Evolutionary conservation across 2,113 vertebrate genomes (phyloP).

Genomic region (Anser brachyrhynchus): DNA sequence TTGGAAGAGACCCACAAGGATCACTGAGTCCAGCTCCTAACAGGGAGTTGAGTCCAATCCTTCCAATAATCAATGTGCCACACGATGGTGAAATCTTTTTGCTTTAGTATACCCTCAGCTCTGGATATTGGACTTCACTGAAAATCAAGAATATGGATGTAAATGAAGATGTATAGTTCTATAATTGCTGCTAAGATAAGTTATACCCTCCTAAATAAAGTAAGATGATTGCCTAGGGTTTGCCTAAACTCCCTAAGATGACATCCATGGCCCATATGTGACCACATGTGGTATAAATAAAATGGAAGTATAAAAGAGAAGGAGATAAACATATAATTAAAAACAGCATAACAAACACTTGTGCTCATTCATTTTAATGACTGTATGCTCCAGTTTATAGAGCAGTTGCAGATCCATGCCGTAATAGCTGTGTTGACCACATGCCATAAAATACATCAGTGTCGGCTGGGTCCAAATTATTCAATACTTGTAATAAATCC

Average conservation of each 20-base stretch:
- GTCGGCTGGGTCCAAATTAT: constrained; percentile 68
- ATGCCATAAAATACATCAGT: constrained; percentile 76
- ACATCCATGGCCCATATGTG: constrained; percentile 70
- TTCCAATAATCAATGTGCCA: not conserved
- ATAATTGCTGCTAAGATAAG: constrained; percentile 61
- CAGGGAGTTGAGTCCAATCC: not conserved
- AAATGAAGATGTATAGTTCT: constrained; percentile 34
- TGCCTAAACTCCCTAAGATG: constrained; percentile 64
- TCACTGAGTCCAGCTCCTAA: not conserved
- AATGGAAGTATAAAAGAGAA: constrained; percentile 73
- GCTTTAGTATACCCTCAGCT: constrained; percentile 1
- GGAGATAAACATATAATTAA: constrained; percentile 82
- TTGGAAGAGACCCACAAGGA: not conserved
- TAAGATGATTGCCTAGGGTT: constrained; percentile 63
- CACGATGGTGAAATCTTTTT: not conserved
- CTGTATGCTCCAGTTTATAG: constrained; percentile 70
- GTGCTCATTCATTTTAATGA: constrained; percentile 72
- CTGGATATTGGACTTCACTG: not conserved
- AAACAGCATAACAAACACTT: constrained; percentile 73
- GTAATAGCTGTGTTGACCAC: constrained; percentile 73
- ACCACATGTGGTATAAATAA: constrained; percentile 77
- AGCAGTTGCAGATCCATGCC: constrained; percentile 61
- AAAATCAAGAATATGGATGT: not conserved
- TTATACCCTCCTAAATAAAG: constrained; percentile 51
- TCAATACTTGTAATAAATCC: constrained; percentile 78